Conservation (phyloP, 2,113 vertebrate species). For the Haliaeetus leucogaster region DNA sequence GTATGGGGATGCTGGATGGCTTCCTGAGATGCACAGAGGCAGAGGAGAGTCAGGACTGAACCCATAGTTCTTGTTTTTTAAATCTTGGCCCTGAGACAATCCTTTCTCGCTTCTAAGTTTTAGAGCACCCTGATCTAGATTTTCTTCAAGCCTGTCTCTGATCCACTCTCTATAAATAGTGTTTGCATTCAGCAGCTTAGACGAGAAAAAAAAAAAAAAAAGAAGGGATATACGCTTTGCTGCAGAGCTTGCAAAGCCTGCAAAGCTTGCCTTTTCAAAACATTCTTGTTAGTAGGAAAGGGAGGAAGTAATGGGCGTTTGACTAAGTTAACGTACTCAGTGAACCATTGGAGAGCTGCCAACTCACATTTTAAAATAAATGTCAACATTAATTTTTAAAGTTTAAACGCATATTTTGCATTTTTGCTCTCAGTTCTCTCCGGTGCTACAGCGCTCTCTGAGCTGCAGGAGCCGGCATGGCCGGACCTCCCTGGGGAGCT, state of each 20-base stretch:
- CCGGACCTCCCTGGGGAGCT: background rate
- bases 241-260: background rate
- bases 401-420: slow-evolving; percentile 44
- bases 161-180: slow-evolving; percentile 43
- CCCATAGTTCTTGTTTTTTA: background rate
- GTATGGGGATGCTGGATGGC: accelerated
- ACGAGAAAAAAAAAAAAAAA: background rate
- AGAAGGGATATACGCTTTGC: background rate
- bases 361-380: slow-evolving; percentile 59
- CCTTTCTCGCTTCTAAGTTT: background rate
- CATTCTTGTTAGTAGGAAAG: slow-evolving; percentile 21
- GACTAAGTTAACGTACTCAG: slow-evolving; percentile 35
- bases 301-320: slow-evolving; percentile 58
- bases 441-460: background rate
- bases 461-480: background rate
- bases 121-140: background rate
- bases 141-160: slow-evolving; percentile 12
- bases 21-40: background rate
- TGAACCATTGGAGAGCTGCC: slow-evolving; percentile 39
- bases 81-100: background rate
- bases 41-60: background rate
- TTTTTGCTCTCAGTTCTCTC: slow-evolving; percentile 8
- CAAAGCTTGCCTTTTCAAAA: slow-evolving; percentile 45
- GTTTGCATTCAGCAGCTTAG: slow-evolving; percentile 14
- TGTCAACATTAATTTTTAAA: slow-evolving; percentile 61